These are phyloP conservation scores for Leucoraja erinaceus DNA, from an alignment of 2,113 vertebrate species.

Conservation along the genomic window DNA sequence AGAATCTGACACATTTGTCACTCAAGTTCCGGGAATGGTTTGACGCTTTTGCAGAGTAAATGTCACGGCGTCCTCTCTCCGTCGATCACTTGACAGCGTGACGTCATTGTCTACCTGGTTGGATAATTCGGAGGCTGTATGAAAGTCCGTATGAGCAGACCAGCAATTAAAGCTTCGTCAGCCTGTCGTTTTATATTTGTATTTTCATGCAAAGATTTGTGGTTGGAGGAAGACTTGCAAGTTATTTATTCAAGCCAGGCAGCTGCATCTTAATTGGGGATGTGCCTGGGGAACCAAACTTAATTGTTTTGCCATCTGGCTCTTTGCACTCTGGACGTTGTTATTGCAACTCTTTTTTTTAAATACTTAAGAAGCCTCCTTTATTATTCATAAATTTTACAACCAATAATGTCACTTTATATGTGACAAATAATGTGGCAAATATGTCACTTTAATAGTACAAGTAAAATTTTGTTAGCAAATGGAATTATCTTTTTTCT, in stretches of 20 bases:
- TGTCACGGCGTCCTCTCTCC: neutral
- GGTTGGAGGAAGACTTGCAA: neutral
- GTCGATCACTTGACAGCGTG: neutral
- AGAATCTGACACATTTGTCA: too few species aligned
- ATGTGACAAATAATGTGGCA: too few species aligned
- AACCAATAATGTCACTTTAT: too few species aligned
- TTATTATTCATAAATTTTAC: too few species aligned
- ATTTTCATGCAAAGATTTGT: neutral
- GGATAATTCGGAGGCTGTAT: neutral
- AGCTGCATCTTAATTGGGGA: neutral
- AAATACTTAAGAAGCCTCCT: too few species aligned
- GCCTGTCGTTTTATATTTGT: neutral
- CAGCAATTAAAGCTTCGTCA: neutral
- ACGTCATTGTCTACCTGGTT: constrained; percentile 10
- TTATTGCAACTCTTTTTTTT: neutral
- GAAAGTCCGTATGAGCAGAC: neutral
- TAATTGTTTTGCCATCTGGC: neutral
- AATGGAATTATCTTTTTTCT: too few species aligned
- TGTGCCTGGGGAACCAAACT: neutral
- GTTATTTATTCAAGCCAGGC: neutral
- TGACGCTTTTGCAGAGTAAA: neutral
- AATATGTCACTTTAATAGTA: too few species aligned
- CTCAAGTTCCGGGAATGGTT: neutral
- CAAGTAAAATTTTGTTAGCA: too few species aligned
- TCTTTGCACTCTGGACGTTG: neutral